Evolutionary conservation across 2,888 invertebrate species (phyloP).

Genomic region (Athripsodes cinereus): DNA sequence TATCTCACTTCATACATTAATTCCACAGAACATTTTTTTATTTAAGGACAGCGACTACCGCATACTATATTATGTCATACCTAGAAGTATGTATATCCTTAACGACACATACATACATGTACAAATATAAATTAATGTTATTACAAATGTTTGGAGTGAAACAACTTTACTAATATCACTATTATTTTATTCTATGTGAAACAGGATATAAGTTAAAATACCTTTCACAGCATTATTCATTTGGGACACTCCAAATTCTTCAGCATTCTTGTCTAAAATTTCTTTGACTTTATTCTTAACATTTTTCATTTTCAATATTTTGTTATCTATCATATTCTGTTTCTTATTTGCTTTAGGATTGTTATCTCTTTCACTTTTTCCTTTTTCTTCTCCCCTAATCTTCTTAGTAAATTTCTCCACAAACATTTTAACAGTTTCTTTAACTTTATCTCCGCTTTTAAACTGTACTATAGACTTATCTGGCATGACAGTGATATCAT

Average conservation of each 20-base stretch:
- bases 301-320: conserved; percentile 32
- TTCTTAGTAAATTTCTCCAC: conserved; percentile 32
- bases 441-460: conserved; percentile 42
- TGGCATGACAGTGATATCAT: conserved; percentile 46
- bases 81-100: too few species aligned
- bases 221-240: conserved; percentile 44
- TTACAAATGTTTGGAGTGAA: too few species aligned
- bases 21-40: too few species aligned
- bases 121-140: too few species aligned
- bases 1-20: too few species aligned
- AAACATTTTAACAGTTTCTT: conserved; percentile 38
- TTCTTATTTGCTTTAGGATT: neutral
- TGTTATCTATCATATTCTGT: conserved; percentile 1
- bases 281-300: conserved; percentile 40
- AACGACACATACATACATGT: too few species aligned
- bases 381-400: conserved; percentile 30
- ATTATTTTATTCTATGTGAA: too few species aligned
- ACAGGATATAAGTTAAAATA: too few species aligned
- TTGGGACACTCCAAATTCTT: conserved; percentile 34
- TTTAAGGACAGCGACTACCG: too few species aligned
- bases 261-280: conserved; percentile 38
- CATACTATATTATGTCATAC: too few species aligned
- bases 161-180: too few species aligned
- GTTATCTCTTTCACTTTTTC: conserved; percentile 4
- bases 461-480: conserved; percentile 50